Conservation (phyloP, 2,113 vertebrate genomes). For the Lethenteron camtschaticum region DNA sequence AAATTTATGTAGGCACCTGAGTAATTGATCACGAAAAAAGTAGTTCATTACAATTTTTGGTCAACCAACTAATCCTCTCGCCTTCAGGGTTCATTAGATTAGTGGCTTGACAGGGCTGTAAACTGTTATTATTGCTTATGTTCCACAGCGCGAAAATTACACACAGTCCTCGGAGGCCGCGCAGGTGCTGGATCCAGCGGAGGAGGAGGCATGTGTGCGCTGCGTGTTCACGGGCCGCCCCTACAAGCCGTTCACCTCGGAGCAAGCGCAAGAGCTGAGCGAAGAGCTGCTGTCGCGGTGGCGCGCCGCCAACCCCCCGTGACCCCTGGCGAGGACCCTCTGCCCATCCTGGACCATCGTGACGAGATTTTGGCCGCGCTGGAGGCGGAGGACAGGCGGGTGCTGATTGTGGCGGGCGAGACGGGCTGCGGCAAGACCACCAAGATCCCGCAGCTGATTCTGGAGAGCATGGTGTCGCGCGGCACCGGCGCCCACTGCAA, state of each 20-base stretch:
- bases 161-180: too few species aligned
- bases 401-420: constrained; percentile 67
- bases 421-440: constrained; percentile 93
- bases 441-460: constrained; percentile 58
- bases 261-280: constrained; percentile 27
- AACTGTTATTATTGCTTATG: neutral
- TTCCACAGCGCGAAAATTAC: too few species aligned
- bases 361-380: constrained; percentile 43
- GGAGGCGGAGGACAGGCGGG: constrained; percentile 39
- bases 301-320: constrained; percentile 22
- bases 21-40: too few species aligned
- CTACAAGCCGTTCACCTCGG: constrained; percentile 28
- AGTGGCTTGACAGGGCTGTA: constrained; percentile 12
- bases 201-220: constrained; percentile 20
- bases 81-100: constrained; percentile 7
- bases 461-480: constrained; percentile 42
- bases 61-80: constrained; percentile 13
- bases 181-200: constrained; percentile 17
- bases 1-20: too few species aligned
- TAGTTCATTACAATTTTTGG: neutral
- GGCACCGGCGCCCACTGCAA: constrained; percentile 54
- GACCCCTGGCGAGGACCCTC: constrained; percentile 23
- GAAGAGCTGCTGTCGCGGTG: constrained; percentile 38
- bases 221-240: constrained; percentile 57
- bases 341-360: constrained; percentile 53